phyloP scores from a whole-genome alignment of 37 sponge, comb jelly and placozoan genomes.

The Oscarella lobularis region DNA sequence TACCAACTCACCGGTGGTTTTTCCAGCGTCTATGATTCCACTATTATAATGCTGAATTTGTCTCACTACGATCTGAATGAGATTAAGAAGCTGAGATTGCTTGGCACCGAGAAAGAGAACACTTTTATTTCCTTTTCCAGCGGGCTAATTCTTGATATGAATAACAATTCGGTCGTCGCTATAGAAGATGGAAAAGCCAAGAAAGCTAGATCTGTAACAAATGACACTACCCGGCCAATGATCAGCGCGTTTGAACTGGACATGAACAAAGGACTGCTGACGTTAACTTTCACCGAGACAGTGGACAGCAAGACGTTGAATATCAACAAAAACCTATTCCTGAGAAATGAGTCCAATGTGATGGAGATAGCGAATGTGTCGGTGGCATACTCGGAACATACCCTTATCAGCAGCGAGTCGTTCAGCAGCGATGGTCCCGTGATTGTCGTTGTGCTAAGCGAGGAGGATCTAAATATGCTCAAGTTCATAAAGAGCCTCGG shows the following conservation, averaged over 20 bases:
- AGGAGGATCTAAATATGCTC: constrained; percentile 52
- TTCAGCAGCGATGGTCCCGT: constrained; percentile 39
- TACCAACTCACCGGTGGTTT: constrained; percentile 60
- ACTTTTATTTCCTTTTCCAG: constrained; percentile 36
- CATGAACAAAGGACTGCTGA: constrained; percentile 41
- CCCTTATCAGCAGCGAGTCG: constrained; percentile 36
- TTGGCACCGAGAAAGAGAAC: constrained; percentile 43
- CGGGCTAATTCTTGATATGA: constrained; percentile 56
- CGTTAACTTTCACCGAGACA: constrained; percentile 62
- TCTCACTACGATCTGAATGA: constrained; percentile 59
- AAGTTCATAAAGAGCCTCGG: constrained; percentile 63
- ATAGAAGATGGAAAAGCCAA: constrained; percentile 25
- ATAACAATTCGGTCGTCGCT: constrained; percentile 35
- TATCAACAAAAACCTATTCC: constrained; percentile 14
- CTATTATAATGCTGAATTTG: constrained; percentile 31
- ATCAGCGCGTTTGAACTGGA: constrained; percentile 54
- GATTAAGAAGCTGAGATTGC: constrained; percentile 53
- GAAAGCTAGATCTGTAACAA: constrained; percentile 13
- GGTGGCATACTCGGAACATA: constrained; percentile 17
- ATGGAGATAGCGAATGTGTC: constrained; percentile 3
- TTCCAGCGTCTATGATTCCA: constrained; percentile 38
- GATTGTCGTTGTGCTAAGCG: constrained; percentile 30
- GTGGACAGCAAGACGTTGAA: constrained; percentile 57
- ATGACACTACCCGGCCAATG: constrained; percentile 38
- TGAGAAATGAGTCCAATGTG: constrained; percentile 28